A percentile compares a stretch with the other conserved stretches of the same genome.
phyloP scores from a whole-genome alignment of 2,888 invertebrate species.

The Andricus quercusramuli region DNA sequence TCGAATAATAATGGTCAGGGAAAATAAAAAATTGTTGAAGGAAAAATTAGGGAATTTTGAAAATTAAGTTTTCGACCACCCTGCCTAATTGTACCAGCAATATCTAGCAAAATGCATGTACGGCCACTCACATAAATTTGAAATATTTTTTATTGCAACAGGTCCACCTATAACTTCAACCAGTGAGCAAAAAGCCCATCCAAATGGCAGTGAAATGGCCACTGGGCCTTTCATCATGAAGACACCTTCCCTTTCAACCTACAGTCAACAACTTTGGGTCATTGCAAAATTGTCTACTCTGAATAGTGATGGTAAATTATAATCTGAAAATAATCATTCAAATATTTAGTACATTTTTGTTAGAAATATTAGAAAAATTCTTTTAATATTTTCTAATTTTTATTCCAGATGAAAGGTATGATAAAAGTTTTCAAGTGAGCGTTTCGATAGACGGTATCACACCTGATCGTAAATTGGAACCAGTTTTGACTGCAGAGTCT shows the following conservation, averaged over 20 bases:
- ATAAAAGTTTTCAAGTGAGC: constrained; percentile 92
- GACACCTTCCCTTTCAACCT: constrained; percentile 91
- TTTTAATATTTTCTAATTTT: not conserved
- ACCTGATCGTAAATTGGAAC: constrained; percentile 87
- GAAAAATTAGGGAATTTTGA: too few species aligned
- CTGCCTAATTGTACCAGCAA: too few species aligned
- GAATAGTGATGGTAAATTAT: constrained; percentile 87
- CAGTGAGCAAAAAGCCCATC: constrained; percentile 81
- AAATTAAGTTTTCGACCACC: too few species aligned
- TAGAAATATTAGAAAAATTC: too few species aligned
- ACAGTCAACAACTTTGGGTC: constrained; percentile 96
- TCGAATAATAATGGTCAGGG: too few species aligned
- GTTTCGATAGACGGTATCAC: constrained; percentile 91
- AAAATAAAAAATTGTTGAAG: too few species aligned
- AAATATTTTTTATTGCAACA: constrained; percentile 62
- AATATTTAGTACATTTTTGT: not conserved
- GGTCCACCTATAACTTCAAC: constrained; percentile 90
- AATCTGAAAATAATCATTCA: constrained; percentile 3
- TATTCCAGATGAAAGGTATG: constrained; percentile 91
- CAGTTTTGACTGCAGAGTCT: constrained; percentile 83
- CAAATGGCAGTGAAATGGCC: constrained; percentile 83
- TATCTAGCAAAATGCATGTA: too few species aligned
- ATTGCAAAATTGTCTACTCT: constrained; percentile 91
- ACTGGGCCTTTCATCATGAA: constrained; percentile 92
- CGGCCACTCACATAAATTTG: not conserved